Base-by-base conservation (phyloP, 1,140 invertebrate genomes). In the Orussus abietinus region DNA sequence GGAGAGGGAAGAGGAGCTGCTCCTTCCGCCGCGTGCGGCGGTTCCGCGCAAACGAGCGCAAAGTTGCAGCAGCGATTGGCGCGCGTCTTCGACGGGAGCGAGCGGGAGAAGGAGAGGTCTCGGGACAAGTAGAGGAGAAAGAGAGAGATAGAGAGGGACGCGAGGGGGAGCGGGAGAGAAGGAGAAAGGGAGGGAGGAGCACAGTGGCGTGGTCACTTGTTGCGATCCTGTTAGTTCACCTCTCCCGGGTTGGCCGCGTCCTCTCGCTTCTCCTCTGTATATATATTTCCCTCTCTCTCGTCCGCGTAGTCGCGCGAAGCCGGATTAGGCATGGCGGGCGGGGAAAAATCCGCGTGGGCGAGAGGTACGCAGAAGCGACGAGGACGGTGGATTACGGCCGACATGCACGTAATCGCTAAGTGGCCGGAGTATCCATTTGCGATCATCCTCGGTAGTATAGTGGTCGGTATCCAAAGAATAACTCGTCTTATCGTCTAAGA, bases 181-280 rank as follows among this genome's bases (percentile, higher is more conserved):
- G 30, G 48, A 50, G 55, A 51, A 57, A 59, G 54, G 49, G 49
- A 51, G 52, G 55, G 47, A 57, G 58, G 55, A n/a, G 56, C 56
- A 55, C 54, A 55, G 55, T 49, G 51, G 45, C n/a, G 51, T 50
- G 55, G 53, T 62, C 57, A 64, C 61, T 64, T 64, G 61, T 64
- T 64, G 61, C 61, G 57, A 62, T 62, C 57, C 61, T 64, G 61
- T 64, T 64, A 64, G 51, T 64, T 64, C 61, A 64, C 59, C 61
- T 62, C 50, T 57, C 49, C 50, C 48, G 28, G 31, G 37, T 44
- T n/a, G n/a, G n/a, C n/a, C n/a, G n/a, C n/a, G n/a, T n/a, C n/a
- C 36, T 36, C 36, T 21, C 26, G 39, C 30, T 20, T 29, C 32
- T 30, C 14, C 42, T 29, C 12, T 9, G 12, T 42, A 22, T 32